These are phyloP conservation scores for Acronicta alni DNA, from an alignment of 2,888 invertebrate species.

Conservation along the genomic window DNA sequence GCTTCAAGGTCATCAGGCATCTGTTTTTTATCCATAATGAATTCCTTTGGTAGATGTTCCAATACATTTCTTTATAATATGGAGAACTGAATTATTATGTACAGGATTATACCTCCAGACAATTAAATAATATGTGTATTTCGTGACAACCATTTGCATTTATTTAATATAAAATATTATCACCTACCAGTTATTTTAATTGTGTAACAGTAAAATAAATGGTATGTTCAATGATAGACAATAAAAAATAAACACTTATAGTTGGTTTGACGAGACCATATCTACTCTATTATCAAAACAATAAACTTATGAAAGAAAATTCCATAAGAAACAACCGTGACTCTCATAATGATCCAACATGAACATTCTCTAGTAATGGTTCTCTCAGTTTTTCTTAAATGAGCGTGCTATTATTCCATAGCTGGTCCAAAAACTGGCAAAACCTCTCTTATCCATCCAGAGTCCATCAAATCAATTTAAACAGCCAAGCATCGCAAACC, in stretches of 20 bases:
- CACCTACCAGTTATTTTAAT: conserved; percentile 11
- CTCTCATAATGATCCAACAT: too few species aligned
- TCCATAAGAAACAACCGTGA: not conserved
- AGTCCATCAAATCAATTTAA: too few species aligned
- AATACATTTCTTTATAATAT: too few species aligned
- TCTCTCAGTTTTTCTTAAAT: too few species aligned
- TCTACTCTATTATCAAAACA: not conserved
- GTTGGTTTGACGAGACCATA: conserved; percentile 14
- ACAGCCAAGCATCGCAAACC: too few species aligned
- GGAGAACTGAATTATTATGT: too few species aligned
- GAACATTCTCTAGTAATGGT: not conserved
- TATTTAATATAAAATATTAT: conserved; percentile 10
- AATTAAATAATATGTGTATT: conserved; percentile 2
- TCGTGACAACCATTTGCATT: conserved; percentile 14
- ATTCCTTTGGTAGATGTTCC: too few species aligned
- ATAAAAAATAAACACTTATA: conserved; percentile 19
- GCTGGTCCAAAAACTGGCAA: too few species aligned
- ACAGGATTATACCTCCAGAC: too few species aligned
- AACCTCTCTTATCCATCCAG: too few species aligned
- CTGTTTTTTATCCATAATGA: not conserved
- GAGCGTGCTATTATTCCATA: too few species aligned
- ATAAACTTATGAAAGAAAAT: not conserved
- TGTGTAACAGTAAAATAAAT: conserved; percentile 18
- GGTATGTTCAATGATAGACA: not conserved
- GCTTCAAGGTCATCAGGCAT: not conserved